Evolutionary conservation across 2,888 invertebrate species (phyloP), one percentile per base, ranked within the genome.

Genomic region (Epirrhoe tristata): DNA sequence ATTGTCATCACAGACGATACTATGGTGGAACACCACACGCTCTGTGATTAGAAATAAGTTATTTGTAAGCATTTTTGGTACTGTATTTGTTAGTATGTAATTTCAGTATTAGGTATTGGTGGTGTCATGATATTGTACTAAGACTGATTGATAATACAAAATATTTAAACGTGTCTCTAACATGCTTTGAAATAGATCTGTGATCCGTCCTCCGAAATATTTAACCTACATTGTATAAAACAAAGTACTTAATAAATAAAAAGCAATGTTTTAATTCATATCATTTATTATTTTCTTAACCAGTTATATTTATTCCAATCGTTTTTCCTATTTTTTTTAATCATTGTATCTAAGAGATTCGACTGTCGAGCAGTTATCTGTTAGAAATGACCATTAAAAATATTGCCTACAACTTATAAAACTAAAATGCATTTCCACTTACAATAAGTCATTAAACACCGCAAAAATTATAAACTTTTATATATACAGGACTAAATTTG

Each of bases 241-340:
- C 58, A 67, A 60, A 69, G 39, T 3, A 24, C 24, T 24, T 3
- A n/a, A n/a, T 67, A 63, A 72, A 72, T 70, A 71, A 73, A 73
- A 74, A 73, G 53, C 69, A 46, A 62, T 66, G 58, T 69, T 59
- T 86, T 87, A 84, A 86, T 89, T 91, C 86, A 90, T 91, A 91
- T 92, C 86, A 91, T 93, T 93, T 93, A 92, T 91, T 91, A 90
- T 92, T 93, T 92, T 93, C 92, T 93, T 93, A 93, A 93, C 91
- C 91, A 89, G 88, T 90, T 88, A 91, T 89, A 90, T 90, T 87
- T 91, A 90, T 91, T 91, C 90, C 90, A 92, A 91, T 91, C 87
- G 91, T 87, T 92, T 66, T 91, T 87, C 89, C 90, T 89, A 90
- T 92, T 93, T 91, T 91, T 91, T 92, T 91, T 87, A 85, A 89